Conservation (phyloP, 2,113 vertebrate genomes). For the Clarias macrocephalus region DNA sequence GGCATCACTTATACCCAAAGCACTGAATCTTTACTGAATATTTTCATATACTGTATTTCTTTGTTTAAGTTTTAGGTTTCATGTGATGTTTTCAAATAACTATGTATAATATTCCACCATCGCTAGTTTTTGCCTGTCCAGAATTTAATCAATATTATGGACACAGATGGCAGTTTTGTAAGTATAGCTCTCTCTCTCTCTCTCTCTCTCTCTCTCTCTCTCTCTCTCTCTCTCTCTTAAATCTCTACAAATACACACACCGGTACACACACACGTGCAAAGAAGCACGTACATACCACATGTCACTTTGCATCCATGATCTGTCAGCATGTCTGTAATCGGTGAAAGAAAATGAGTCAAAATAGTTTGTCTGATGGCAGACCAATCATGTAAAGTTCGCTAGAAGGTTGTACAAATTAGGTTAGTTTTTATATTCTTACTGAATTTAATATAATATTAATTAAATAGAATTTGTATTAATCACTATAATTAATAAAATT, state of each 20-base stretch:
- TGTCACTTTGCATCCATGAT: slow-evolving; percentile 48
- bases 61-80: neutral
- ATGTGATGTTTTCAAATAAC: neutral
- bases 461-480: too few relatives aligned
- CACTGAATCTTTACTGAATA: neutral
- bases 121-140: neutral
- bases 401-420: neutral
- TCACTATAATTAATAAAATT: neutral
- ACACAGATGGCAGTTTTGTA: slow-evolving; percentile 30
- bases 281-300: neutral
- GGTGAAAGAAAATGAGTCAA: neutral
- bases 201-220: too few relatives aligned
- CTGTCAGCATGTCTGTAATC: neutral
- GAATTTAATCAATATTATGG: slow-evolving; percentile 62
- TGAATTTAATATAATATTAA: too few relatives aligned
- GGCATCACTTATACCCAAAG: neutral
- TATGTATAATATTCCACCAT: neutral
- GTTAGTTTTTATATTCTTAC: neutral
- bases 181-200: neutral
- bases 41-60: too few relatives aligned
- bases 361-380: neutral
- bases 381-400: neutral
- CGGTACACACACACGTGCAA: neutral
- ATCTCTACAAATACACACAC: neutral
- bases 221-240: too few relatives aligned